phyloP scores from a whole-genome alignment of 2,113 vertebrate species.

The Cinclus mexicanus region DNA sequence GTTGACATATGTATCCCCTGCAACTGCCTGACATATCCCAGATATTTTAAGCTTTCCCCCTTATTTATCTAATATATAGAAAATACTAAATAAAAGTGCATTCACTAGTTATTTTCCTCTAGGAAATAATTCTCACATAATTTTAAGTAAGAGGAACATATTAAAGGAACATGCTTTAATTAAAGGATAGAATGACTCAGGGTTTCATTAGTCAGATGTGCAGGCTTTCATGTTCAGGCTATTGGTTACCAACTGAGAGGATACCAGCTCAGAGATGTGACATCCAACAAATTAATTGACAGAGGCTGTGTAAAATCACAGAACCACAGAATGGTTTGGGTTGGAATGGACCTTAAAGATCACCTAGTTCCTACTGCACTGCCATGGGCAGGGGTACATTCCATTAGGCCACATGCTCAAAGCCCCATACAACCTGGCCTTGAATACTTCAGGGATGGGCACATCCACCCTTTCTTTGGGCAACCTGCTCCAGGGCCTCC shows the following conservation, averaged over 20 bases:
- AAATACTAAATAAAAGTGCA: background rate
- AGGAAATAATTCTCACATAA: background rate
- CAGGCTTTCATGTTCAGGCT: conserved; percentile 15
- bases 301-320: background rate
- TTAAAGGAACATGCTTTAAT: conserved; percentile 37
- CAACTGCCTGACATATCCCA: conserved; percentile 5
- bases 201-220: background rate
- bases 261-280: background rate
- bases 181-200: conserved; percentile 31
- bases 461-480: background rate
- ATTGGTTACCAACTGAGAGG: background rate
- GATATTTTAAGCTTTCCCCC: background rate
- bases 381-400: background rate
- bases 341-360: background rate
- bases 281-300: background rate
- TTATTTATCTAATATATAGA: background rate
- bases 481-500: background rate
- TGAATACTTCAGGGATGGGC: background rate
- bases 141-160: background rate
- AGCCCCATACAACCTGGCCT: background rate
- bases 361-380: background rate
- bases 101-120: background rate
- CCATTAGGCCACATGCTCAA: background rate
- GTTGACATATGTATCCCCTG: conserved; percentile 41
- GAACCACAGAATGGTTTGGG: background rate